These are phyloP conservation scores for Cynaeus angustus DNA, from an alignment of 2,888 invertebrate species.

Conservation along the genomic window DNA sequence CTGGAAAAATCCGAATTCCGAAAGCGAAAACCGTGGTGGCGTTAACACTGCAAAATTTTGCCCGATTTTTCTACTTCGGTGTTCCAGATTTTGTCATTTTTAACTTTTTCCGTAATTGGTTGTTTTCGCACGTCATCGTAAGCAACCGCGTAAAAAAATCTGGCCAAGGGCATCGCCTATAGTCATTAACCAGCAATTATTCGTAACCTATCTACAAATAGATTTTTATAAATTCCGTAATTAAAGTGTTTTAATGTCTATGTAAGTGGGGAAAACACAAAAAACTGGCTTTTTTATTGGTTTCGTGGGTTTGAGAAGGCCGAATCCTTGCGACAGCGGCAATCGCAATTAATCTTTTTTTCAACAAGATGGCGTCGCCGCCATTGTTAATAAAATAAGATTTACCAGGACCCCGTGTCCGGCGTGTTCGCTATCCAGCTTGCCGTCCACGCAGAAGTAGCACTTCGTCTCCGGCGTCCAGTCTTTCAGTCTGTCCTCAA, in stretches of 20 bases:
- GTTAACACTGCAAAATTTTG: not conserved
- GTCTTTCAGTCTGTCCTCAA: slow-evolving; percentile 73
- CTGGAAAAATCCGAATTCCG: slow-evolving; percentile 23
- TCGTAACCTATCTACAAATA: slow-evolving; percentile 20
- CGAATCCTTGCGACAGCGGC: slow-evolving; percentile 11
- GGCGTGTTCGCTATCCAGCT: slow-evolving; percentile 76
- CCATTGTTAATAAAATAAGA: not conserved
- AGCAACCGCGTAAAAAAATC: slow-evolving; percentile 24
- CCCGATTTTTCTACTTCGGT: not conserved
- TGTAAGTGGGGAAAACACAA: slow-evolving; percentile 8
- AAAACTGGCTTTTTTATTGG: slow-evolving; percentile 15
- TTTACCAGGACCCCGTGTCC: slow-evolving; percentile 75
- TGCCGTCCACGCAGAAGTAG: slow-evolving; percentile 87
- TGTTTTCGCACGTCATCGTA: slow-evolving; percentile 24
- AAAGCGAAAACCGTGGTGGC: not conserved
- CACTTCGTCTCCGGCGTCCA: slow-evolving; percentile 88
- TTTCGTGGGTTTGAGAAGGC: slow-evolving; percentile 4
- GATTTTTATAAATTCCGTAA: slow-evolving; percentile 29
- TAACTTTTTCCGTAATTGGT: slow-evolving; percentile 8
- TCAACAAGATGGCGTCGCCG: not conserved
- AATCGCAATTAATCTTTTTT: slow-evolving; percentile 13
- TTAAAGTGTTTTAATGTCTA: slow-evolving; percentile 18
- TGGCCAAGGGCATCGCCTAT: slow-evolving; percentile 25
- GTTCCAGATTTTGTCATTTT: not conserved
- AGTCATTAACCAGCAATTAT: slow-evolving; percentile 26